Base-by-base conservation (phyloP, 2,113 vertebrate species). In the Xiphias gladius region DNA sequence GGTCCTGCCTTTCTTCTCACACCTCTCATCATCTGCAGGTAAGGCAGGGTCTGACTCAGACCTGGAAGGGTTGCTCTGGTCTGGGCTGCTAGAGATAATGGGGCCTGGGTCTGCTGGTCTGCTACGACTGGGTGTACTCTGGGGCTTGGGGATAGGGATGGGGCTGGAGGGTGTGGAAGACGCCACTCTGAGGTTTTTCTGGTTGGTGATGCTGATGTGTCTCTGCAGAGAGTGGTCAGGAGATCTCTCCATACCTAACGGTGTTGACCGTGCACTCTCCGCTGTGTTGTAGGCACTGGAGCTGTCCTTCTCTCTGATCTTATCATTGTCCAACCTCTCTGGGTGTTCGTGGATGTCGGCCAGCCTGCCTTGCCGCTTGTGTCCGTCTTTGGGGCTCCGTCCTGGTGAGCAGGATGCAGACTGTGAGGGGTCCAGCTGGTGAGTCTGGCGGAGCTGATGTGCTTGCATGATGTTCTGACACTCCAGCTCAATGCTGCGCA, bases 391-490 rank as follows among this genome's bases (percentile, higher is more conserved):
- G 55, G 85, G 85, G 73, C 61, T 89, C 35, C 77, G 57, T 75
- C 85, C 76, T 20, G 91, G 84, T 20, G 92, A 90, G 55, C 58
- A 73, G 17, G 75, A 48, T 0, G 22, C 1, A 0, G 85, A 8
- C 28, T 84, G 80, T 0, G 84, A 68, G 30, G 84, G 65, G 6
- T 90, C 82, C 11, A 73, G 54, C 57, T 91, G 82, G 35, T 87
- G 92, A 71, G 90, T 92, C 76, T 96, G 96, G 81, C 96, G 96
- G 55, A 97, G 96, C 73, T 91, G 94, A 83, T 98, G 97, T 13
- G 98, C 97, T 85, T 97, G 96, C 97, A 99, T 99, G 91, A 99
- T 99, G 79, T 95, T 99, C 93, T 99, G 98, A 91, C 98, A 99
- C 84, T 99, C 97, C 0, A 97, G 95, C 89, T 99, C 98, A 80